Evolutionary conservation across 1,140 invertebrate species (phyloP).

Genomic region (Pollicipes pollicipes): DNA sequence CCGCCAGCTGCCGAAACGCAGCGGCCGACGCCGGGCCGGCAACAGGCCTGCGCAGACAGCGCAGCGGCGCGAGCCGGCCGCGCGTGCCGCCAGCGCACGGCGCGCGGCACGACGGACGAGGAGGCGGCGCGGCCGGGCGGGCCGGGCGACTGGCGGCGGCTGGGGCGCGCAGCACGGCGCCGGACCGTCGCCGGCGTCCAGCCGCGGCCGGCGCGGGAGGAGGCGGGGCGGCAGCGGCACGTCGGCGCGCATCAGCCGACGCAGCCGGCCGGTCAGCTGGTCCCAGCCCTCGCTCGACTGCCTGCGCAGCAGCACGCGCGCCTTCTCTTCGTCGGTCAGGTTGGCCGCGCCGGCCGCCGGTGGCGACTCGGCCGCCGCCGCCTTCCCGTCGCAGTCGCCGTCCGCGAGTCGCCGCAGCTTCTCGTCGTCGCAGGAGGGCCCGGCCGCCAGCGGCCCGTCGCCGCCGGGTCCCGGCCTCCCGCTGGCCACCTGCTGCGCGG

Average conservation of each 20-base stretch:
- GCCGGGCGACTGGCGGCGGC: not conserved
- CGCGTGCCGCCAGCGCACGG: not conserved
- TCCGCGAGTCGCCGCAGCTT: too few species aligned
- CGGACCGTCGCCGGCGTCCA: not conserved
- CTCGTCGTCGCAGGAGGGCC: too few species aligned
- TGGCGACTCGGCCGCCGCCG: too few species aligned
- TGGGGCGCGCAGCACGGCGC: too few species aligned
- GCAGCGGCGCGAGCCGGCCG: not conserved
- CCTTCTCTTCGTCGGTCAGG: not conserved
- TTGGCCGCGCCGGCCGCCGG: not conserved
- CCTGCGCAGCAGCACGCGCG: not conserved
- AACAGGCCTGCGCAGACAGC: not conserved
- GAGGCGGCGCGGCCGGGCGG: too few species aligned
- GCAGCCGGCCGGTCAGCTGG: not conserved
- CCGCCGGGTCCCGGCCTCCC: too few species aligned
- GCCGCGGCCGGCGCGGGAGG: not conserved
- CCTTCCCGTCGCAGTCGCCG: not conserved
- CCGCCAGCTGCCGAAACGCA: not conserved
- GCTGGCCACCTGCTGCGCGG: too few species aligned
- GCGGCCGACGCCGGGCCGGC: too few species aligned
- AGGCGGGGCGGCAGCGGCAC: not conserved
- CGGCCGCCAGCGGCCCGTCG: too few species aligned
- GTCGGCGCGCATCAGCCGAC: not conserved
- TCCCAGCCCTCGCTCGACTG: not conserved
- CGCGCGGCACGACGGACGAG: not conserved